Evolutionary conservation across 2,888 invertebrate genomes (phyloP), one percentile per base, ranked within the genome.

Genomic region (Tridacna crocea): DNA sequence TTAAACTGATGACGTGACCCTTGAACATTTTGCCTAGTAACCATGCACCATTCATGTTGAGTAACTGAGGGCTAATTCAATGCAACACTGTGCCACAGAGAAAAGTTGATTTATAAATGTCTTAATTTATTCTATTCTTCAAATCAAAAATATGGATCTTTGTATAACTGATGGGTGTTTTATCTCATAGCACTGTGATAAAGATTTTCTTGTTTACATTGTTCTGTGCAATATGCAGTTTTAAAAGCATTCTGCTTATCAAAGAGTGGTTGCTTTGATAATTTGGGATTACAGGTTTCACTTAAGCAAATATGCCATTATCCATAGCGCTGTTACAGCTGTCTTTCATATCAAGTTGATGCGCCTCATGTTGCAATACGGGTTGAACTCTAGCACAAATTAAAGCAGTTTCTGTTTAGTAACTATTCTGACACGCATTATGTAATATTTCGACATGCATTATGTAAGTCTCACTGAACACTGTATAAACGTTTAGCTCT

Each of bases 1-100:
- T 46, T 66, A 66, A 36, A 47, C 15, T 26, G 70, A 70, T 70
- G 70, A 36, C 22, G 22, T 26, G 70, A 48, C 70, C 47, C 24
- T 22, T 22, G 70, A 36, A 27, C 47, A 24, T n/a, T 13, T 24
- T 47, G 70, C 47, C 15, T 70, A 51, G 70, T 70, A 51, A 70
- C 70, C 47, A 70, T 48, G 70, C 70, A 36, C 36, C 36, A 70
- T 8, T 36, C 61, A 61, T 61, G 13, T n/a, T 22, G 61, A 22
- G 22, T 61, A 61, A 13, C 22, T 61, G 8, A 13, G 4, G 3
- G 22, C 61, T 61, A 17, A 61, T 13, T 24, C n/a, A 61, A 22
- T 24, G 22, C 22, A 61, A 61, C 61, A 61, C 61, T 61, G 15
- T 61, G 26, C 61, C 24, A 24, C 61, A 61, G 55, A 55, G 19